These are phyloP conservation scores for Ia io DNA, from an alignment of 2,113 vertebrate genomes.

Conservation along the genomic window DNA sequence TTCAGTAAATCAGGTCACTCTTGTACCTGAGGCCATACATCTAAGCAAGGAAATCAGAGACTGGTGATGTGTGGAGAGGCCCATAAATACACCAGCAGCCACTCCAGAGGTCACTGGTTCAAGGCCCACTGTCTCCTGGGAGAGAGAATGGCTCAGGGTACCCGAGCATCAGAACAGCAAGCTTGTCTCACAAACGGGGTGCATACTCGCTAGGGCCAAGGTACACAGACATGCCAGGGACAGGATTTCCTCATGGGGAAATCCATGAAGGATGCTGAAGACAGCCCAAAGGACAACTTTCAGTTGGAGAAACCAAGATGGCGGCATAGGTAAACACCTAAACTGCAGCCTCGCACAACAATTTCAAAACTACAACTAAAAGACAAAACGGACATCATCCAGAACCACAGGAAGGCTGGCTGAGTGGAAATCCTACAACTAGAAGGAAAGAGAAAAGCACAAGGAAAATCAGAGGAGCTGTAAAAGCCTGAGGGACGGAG, in stretches of 20 bases:
- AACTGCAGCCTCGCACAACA: no score
- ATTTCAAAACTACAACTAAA: no score
- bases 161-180: neutral
- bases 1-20: neutral
- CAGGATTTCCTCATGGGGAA: neutral
- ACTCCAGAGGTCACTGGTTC: neutral
- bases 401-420: no score
- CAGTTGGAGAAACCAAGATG: neutral
- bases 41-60: neutral
- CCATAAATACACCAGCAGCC: neutral
- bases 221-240: neutral
- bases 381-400: no score
- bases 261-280: neutral
- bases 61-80: neutral
- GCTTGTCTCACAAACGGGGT: fast-evolving
- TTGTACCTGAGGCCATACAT: neutral
- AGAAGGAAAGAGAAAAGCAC: no score
- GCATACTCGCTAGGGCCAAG: neutral
- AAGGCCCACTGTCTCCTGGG: neutral
- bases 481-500: no score
- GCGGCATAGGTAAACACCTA: no score
- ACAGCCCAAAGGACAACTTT: neutral
- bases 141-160: neutral
- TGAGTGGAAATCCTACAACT: no score
- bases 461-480: no score